Evolutionary conservation across 2,888 invertebrate genomes (phyloP).

Genomic region (Philereme vetulata): DNA sequence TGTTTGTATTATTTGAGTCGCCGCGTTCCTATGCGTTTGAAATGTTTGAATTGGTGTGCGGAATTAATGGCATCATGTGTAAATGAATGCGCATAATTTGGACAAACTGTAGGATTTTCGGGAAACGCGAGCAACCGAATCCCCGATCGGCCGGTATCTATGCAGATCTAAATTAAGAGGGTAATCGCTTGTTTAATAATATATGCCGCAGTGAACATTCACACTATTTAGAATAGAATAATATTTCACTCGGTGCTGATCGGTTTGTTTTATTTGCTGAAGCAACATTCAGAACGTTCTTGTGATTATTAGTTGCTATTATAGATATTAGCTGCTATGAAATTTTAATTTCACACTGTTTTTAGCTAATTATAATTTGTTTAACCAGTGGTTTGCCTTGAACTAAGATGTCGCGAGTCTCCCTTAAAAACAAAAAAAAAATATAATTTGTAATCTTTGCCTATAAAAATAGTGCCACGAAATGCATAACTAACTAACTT

Average conservation of each 20-base stretch:
- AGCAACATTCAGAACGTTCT: slow-evolving; percentile 2
- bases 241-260: slow-evolving; percentile 13
- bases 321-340: background rate
- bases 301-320: slow-evolving; percentile 1
- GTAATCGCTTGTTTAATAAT: slow-evolving; percentile 71
- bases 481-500: no score
- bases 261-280: slow-evolving; percentile 10
- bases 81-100: slow-evolving; percentile 72
- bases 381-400: no score
- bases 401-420: no score
- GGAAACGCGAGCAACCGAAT: slow-evolving; percentile 54
- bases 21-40: slow-evolving; percentile 21
- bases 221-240: slow-evolving; percentile 17
- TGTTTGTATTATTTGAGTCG: slow-evolving; percentile 34
- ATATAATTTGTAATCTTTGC: no score
- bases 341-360: no score
- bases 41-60: slow-evolving; percentile 26
- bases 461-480: no score
- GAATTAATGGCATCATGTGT: slow-evolving; percentile 39
- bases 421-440: no score
- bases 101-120: slow-evolving; percentile 62
- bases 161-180: slow-evolving; percentile 68
- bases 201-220: slow-evolving; percentile 36
- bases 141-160: slow-evolving; percentile 57
- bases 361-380: no score